Base-by-base conservation (phyloP, 2,797 vertebrate genomes). In the Melanotaenia parkinsoni region DNA sequence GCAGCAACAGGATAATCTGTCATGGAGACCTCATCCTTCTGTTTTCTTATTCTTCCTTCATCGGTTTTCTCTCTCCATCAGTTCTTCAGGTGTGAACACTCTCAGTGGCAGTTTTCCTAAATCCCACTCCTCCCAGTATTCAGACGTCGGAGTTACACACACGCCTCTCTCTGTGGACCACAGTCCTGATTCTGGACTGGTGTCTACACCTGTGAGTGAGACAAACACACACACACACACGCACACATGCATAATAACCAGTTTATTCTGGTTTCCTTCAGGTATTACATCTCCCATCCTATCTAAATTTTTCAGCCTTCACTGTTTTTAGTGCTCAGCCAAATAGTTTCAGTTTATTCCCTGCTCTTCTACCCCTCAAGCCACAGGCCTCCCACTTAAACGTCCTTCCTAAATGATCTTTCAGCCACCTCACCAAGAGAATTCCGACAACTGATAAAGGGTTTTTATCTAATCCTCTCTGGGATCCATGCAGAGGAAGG, bases 41-140 rank as follows among this genome's bases (percentile, higher is more conserved):
- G 5, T 22, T 38, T 26, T 35, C 7, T 37, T 18, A 7, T 45
- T 18, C 18, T 45, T 1, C 16, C 43, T 7, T 45, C 43, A 45
- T 14, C 43, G 20, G 43, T 65, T 57, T 18, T 76, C 13, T 43
- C 13, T 63, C n/a, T 53, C 54, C 67, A 60, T 82, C 71, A 99
- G 97, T 58, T 97, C 95, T 81, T 97, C 95, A 94, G 96, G 94
- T 91, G 91, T 95, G 92, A 95, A 95, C 82, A 92, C 93, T 63
- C 93, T 94, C 87, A 94, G 84, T n/a, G 89, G 87, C 74, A 94
- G 92, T 68, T 91, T 94, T 63, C 92, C 91, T 24, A 92, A 92
- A 59, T 93, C 94, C 51, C 88, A 84, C 65, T 95, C 93, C 0
- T 94, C 95, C 20, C 91, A 88, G 81, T 90, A 68, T 83, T 95